Conservation (phyloP, 2,797 vertebrate species). For the Eulemur coronatus region DNA sequence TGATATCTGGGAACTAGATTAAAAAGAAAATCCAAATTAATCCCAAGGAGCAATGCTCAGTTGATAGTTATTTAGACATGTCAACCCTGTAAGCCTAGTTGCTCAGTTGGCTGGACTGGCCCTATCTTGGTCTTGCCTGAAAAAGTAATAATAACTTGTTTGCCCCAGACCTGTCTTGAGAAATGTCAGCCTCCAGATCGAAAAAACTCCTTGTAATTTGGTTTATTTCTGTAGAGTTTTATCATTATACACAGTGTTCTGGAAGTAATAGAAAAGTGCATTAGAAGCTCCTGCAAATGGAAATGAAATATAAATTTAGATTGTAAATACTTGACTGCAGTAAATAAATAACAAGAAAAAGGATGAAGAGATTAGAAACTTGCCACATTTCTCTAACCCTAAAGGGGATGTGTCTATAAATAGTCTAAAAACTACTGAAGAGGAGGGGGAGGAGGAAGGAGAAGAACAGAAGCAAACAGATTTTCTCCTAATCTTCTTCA, state of each 20-base stretch:
- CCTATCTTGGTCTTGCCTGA: not conserved
- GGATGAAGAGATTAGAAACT: constrained; percentile 64
- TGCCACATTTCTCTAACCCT: constrained; percentile 66
- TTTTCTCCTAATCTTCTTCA: constrained; percentile 63
- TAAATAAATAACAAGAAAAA: constrained; percentile 55
- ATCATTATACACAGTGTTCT: constrained; percentile 71
- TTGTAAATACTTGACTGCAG: constrained; percentile 71
- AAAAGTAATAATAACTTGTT: constrained; percentile 35
- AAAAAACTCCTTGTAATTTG: constrained; percentile 54
- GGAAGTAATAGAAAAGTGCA: constrained; percentile 70
- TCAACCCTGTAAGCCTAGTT: not conserved
- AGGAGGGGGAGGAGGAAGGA: not conserved
- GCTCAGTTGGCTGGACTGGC: not conserved
- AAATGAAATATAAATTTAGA: constrained; percentile 78
- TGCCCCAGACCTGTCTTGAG: constrained; percentile 4
- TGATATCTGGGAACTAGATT: constrained; percentile 76
- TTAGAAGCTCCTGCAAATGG: constrained; percentile 61
- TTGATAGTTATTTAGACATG: constrained; percentile 44
- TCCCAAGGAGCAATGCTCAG: constrained; percentile 56
- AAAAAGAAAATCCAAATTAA: constrained; percentile 79
- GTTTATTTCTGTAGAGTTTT: constrained; percentile 65
- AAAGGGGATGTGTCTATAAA: constrained; percentile 65
- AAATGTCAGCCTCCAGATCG: constrained; percentile 57
- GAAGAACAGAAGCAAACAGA: constrained; percentile 42
- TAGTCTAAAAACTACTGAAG: constrained; percentile 53